Conservation (phyloP, 2,888 invertebrate genomes). For the Morpho deidamia region DNA sequence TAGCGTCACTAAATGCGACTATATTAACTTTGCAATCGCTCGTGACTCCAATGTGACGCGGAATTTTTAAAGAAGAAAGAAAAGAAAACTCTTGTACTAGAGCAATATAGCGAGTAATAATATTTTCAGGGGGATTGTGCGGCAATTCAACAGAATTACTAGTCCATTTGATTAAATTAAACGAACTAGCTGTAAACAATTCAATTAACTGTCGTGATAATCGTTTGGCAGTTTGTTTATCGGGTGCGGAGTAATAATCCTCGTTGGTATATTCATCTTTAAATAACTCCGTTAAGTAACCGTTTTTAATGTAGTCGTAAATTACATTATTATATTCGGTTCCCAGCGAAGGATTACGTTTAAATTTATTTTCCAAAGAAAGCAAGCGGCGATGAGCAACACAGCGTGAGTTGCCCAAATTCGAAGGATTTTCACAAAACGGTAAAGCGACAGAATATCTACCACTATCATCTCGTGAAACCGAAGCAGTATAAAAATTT, state of each 20-base stretch:
- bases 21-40: background rate
- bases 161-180: background rate
- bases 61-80: background rate
- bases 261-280: background rate
- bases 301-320: background rate
- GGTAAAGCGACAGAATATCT: background rate
- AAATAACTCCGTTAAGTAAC: too few species aligned
- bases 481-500: background rate
- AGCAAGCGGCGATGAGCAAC: background rate
- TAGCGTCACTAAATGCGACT: background rate
- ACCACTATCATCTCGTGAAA: background rate
- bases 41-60: background rate
- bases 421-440: background rate
- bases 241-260: background rate
- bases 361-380: background rate
- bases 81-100: background rate
- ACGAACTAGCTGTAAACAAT: background rate
- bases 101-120: background rate
- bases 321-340: background rate
- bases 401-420: background rate
- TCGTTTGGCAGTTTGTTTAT: background rate
- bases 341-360: background rate
- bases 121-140: background rate
- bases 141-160: background rate
- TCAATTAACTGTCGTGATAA: background rate